Conservation (phyloP, 1,140 invertebrate genomes). For the Drosophila pandora region DNA sequence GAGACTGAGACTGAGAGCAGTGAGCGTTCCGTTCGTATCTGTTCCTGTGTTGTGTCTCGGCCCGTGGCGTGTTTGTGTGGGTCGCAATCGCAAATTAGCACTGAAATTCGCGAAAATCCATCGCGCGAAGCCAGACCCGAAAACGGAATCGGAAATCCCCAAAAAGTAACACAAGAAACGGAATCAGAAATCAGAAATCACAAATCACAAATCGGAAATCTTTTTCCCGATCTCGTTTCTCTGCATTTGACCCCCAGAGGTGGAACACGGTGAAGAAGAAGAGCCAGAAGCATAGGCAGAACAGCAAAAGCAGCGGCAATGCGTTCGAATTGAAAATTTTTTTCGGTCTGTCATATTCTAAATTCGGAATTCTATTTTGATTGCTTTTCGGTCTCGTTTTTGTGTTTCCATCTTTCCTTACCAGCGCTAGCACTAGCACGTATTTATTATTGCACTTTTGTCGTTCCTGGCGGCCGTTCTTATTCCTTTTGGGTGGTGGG, state of each 20-base stretch:
- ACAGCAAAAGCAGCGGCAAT: constrained; percentile 57
- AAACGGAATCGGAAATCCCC: constrained; percentile 9
- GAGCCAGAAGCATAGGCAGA: constrained; percentile 18
- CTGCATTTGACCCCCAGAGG: constrained; percentile 80
- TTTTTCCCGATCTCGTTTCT: constrained; percentile 46
- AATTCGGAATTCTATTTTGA: constrained; percentile 82
- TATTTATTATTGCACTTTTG: constrained; percentile 68
- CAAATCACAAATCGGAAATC: constrained; percentile 53
- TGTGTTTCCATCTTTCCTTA: constrained; percentile 61
- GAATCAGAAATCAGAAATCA: constrained; percentile 37
- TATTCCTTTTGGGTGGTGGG: constrained; percentile 23
- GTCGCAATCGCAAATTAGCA: constrained; percentile 63
- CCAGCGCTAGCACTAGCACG: constrained; percentile 62
- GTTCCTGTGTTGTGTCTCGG: background rate
- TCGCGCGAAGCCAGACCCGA: constrained; percentile 13
- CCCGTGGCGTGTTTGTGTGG: constrained; percentile 1
- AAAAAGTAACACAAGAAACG: constrained; percentile 5
- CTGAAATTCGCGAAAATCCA: constrained; percentile 54
- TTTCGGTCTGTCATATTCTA: constrained; percentile 81
- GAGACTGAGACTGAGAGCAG: background rate
- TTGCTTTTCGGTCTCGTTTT: constrained; percentile 74
- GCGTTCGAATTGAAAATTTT: constrained; percentile 75
- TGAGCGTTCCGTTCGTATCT: constrained; percentile 1
- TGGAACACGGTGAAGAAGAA: constrained; percentile 34
- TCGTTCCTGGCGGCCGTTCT: constrained; percentile 60